These are phyloP conservation scores for Aleiodes sp. DNA, from an alignment of 1,140 invertebrate species.

Conservation along the genomic window DNA sequence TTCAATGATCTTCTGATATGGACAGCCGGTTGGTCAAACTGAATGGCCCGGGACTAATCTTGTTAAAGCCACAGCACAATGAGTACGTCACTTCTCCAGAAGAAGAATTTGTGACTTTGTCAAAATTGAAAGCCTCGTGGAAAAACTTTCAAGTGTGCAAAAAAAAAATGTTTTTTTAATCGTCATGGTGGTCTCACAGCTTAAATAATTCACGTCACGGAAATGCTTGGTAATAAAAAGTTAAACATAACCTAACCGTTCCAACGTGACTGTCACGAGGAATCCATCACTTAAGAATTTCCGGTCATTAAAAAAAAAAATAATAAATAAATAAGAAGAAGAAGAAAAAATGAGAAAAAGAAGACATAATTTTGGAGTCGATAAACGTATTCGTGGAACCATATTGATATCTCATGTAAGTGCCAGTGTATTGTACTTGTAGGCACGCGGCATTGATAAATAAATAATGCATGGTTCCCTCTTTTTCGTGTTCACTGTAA, in stretches of 20 bases:
- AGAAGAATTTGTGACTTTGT: slow-evolving; percentile 43
- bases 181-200: slow-evolving; percentile 12
- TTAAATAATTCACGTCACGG: slow-evolving; percentile 58
- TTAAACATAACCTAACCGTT: slow-evolving; percentile 57
- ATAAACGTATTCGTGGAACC: neutral
- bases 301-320: slow-evolving; percentile 10
- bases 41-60: slow-evolving; percentile 47
- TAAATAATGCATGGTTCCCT: slow-evolving; percentile 56
- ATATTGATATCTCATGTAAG: slow-evolving; percentile 9
- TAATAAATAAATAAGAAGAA: neutral
- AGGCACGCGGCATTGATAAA: slow-evolving; percentile 53
- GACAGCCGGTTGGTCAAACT: slow-evolving; percentile 37
- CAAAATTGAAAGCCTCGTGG: slow-evolving; percentile 36
- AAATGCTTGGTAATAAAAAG: slow-evolving; percentile 50
- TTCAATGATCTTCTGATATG: slow-evolving; percentile 24
- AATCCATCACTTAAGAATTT: slow-evolving; percentile 42
- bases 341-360: neutral
- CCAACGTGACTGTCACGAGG: slow-evolving; percentile 51
- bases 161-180: slow-evolving; percentile 31
- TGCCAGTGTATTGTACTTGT: slow-evolving; percentile 16
- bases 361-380: neutral
- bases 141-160: neutral
- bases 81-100: slow-evolving; percentile 2
- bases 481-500: slow-evolving; percentile 54
- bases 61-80: slow-evolving; percentile 46